Conservation (phyloP, 37 sponge, comb jelly and placozoan species). For the Hexactinellida sp. region DNA sequence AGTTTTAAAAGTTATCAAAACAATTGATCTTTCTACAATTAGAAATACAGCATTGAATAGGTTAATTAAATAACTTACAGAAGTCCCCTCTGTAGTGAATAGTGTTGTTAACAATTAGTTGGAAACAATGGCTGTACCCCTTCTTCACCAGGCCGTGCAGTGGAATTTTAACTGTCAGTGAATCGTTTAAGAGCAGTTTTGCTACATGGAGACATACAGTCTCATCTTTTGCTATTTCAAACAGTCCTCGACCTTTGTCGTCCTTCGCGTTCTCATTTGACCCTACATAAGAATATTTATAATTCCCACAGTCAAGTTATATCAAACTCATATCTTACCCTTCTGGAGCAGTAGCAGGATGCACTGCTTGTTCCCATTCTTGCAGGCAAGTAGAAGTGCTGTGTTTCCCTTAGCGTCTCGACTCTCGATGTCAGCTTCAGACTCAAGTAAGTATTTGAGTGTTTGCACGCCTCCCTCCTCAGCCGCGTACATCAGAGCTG, state of each 20-base stretch:
- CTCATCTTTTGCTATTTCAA: constrained; percentile 11
- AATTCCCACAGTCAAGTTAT: no score
- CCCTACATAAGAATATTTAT: no score
- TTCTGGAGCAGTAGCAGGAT: background rate
- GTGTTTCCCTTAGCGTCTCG: background rate
- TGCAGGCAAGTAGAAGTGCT: background rate
- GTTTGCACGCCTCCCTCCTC: background rate
- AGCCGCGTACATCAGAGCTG: constrained; percentile 3
- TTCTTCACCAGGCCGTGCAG: background rate
- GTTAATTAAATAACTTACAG: no score
- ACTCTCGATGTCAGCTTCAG: background rate
- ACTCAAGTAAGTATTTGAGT: background rate
- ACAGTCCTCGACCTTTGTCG: background rate
- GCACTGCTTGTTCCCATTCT: background rate
- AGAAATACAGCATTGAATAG: no score
- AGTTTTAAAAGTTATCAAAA: no score
- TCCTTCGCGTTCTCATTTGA: background rate
- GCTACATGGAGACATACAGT: background rate
- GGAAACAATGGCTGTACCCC: background rate
- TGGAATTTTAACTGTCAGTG: background rate
- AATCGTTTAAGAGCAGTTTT: constrained; percentile 1
- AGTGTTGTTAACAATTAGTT: background rate
- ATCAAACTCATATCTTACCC: no score
- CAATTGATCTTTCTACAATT: no score
- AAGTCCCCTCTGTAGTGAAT: background rate